These are phyloP conservation scores for Macrocentrus cingulum DNA, from an alignment of 1,140 invertebrate species.

Conservation along the genomic window DNA sequence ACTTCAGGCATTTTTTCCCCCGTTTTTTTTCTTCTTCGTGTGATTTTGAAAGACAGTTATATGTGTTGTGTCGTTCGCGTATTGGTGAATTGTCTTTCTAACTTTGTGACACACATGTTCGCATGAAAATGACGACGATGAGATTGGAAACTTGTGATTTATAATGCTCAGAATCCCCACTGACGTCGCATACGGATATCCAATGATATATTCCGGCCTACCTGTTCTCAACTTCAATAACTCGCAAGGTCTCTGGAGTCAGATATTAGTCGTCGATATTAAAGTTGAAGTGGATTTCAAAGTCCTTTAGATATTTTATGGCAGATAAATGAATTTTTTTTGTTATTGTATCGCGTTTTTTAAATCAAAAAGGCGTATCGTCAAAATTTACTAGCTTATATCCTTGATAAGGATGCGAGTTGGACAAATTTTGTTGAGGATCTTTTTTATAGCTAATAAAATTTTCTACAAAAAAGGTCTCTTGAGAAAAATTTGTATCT, in stretches of 20 bases:
- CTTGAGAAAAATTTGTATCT: no score
- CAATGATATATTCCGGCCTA: constrained; percentile 30
- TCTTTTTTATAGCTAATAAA: no score
- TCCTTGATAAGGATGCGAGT: no score
- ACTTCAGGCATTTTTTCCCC: no score
- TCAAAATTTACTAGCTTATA: no score
- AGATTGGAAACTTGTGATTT: constrained; percentile 23
- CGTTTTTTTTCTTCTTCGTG: no score
- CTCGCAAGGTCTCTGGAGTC: constrained; percentile 36
- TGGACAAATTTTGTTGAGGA: no score
- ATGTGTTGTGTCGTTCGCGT: no score
- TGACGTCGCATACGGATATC: constrained; percentile 36
- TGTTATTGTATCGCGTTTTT: no score
- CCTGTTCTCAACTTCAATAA: constrained; percentile 23
- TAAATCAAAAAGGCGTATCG: no score
- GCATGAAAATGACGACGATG: constrained; percentile 19
- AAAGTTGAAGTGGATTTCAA: constrained; percentile 24
- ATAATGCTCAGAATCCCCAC: constrained; percentile 32
- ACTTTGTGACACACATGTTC: neutral
- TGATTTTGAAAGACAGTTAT: no score
- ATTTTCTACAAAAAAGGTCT: no score
- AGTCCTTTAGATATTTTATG: constrained; percentile 1
- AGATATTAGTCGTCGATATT: constrained; percentile 33
- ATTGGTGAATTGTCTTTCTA: neutral
- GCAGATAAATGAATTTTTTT: constrained; percentile 3